Conservation (phyloP, 2,797 vertebrate species). For the Amphiprion clarkii region DNA sequence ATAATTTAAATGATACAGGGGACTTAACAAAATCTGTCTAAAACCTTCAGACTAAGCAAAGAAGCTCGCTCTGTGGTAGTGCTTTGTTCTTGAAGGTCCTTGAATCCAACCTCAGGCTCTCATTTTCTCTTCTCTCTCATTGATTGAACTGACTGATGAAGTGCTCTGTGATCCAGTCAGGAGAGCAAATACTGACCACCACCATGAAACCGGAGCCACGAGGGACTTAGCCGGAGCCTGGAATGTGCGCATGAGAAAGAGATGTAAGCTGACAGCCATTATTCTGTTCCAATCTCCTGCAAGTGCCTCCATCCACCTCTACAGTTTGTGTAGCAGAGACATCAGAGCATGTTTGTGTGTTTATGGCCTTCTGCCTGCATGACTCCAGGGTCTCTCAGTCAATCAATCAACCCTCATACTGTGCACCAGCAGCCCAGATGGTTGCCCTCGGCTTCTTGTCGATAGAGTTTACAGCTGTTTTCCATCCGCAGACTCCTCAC, state of each 20-base stretch:
- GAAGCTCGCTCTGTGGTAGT: neutral
- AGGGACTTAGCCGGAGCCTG: constrained; percentile 20
- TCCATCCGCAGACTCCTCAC: constrained; percentile 50
- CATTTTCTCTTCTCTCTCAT: constrained; percentile 42
- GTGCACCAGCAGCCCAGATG: constrained; percentile 51
- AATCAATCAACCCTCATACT: constrained; percentile 71
- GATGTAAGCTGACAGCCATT: constrained; percentile 41
- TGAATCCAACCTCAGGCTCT: constrained; percentile 42
- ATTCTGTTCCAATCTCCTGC: constrained; percentile 41
- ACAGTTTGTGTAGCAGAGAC: constrained; percentile 52
- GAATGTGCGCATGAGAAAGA: constrained; percentile 19
- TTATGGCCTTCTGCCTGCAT: constrained; percentile 55
- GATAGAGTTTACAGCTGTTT: constrained; percentile 76
- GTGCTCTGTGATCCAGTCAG: constrained; percentile 65
- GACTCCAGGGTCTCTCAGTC: constrained; percentile 63
- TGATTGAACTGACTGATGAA: constrained; percentile 70
- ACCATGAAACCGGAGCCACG: constrained; percentile 39
- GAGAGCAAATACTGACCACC: constrained; percentile 61
- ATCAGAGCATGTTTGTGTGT: constrained; percentile 57
- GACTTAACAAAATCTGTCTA: constrained; percentile 12
- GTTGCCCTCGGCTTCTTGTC: constrained; percentile 64
- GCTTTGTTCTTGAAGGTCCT: constrained; percentile 16
- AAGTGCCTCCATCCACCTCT: constrained; percentile 36
- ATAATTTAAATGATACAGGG: constrained; percentile 18
- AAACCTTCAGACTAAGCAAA: neutral